phyloP scores from a whole-genome alignment of 1,140 invertebrate genomes.

The Apis laboriosa region DNA sequence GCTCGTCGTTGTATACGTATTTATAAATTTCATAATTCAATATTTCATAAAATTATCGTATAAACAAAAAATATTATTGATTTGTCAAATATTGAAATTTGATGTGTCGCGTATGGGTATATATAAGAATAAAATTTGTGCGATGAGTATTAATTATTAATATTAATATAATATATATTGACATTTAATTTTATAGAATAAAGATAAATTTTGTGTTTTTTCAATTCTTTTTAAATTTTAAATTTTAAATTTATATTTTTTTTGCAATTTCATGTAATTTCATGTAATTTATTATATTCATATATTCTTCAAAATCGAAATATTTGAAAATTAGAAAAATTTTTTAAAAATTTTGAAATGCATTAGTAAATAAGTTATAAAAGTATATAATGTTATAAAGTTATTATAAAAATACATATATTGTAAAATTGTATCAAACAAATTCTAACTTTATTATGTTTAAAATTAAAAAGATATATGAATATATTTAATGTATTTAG shows the following conservation, averaged over 20 bases:
- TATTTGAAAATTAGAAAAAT: background rate
- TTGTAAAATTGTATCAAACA: background rate
- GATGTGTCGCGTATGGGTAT: background rate
- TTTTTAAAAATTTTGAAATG: too few relatives aligned
- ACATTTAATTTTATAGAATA: background rate
- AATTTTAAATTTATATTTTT: background rate
- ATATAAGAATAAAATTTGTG: background rate
- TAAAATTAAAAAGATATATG: background rate
- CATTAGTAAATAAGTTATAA: background rate
- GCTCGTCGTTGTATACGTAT: background rate
- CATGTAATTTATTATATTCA: background rate
- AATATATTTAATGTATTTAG: background rate
- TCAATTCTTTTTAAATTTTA: too few relatives aligned
- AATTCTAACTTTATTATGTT: background rate
- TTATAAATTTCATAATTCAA: too few relatives aligned
- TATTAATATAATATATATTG: background rate
- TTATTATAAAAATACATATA: background rate
- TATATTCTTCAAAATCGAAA: background rate
- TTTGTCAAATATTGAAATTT: background rate
- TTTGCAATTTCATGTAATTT: background rate
- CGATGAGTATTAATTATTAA: too few relatives aligned
- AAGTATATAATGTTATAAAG: background rate
- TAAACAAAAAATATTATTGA: conserved; percentile 8
- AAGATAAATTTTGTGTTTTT: background rate
- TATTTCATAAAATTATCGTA: background rate